Evolutionary conservation across 2,888 invertebrate genomes (phyloP), one percentile per base, ranked within the genome.

Genomic region (Agrotis ipsilon): DNA sequence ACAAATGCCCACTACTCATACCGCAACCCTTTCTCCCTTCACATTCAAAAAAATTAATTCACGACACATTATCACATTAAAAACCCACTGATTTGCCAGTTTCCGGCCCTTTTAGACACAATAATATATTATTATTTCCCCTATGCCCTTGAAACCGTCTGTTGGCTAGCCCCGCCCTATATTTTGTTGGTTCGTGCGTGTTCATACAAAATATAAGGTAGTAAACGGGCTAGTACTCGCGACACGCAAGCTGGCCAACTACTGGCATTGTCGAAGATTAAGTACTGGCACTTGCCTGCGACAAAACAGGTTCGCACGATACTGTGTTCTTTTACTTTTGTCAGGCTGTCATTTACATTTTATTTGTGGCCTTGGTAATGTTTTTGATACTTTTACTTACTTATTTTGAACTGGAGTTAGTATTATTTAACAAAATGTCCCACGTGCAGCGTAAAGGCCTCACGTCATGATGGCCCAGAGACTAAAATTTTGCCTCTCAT

Each of bases 81-180:
- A 78, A 82, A 81, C 71, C 74, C 73, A 82, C 84, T 83, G 81
- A 86, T 87, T 86, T 86, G 77, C 77, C 77, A 80, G 84, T 86
- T 87, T 86, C 86, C 83, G 81, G 77, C 77, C 82, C 81, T 86
- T 85, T 84, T 78, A 78, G 81, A 81, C 81, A 83, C 57, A 82
- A 70, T 87, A 88, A 87, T 86, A 86, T 86, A 89, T 87, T 84
- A 89, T 92, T 90, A 90, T 85, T 89, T 87, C 71, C 80, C 72
- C 68, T 55, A 68, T 84, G 85, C 69, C 90, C 89, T 90, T 89
- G 90, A 85, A 85, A 78, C 39, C 79, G 78, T 80, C 57, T 74
- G 85, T 65, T 72, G 68, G 60, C 21, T 78, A 72, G 81, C 87
- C 86, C 83, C 87, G 87, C 90, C 90, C 87, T 81, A 74, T 81